These are phyloP conservation scores for Bursaphelenchus mucronatus DNA, from an alignment of 1,140 invertebrate species.

Conservation along the genomic window DNA sequence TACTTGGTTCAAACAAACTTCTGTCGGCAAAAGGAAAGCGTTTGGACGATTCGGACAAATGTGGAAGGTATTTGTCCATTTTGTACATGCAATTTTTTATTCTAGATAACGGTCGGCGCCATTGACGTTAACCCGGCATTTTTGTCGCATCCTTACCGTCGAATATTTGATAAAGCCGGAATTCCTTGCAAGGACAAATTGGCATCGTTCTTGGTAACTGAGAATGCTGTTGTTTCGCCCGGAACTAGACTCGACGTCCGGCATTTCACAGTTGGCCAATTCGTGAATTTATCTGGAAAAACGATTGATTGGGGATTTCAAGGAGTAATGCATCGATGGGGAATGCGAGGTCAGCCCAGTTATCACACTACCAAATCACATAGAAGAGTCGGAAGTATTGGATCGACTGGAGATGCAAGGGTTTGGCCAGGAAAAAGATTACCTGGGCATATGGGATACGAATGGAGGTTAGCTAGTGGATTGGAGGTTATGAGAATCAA, in stretches of 20 bases:
- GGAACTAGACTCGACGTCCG: slow-evolving; percentile 78
- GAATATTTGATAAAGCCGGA: slow-evolving; percentile 77
- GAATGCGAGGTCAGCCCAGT: slow-evolving; percentile 84
- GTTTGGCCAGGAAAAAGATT: slow-evolving; percentile 92
- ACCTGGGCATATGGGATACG: slow-evolving; percentile 88
- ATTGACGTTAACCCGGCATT: slow-evolving; percentile 49
- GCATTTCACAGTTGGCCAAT: slow-evolving; percentile 86
- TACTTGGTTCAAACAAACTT: slow-evolving; percentile 43
- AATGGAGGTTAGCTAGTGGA: slow-evolving; percentile 70
- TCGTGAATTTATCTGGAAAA: slow-evolving; percentile 80
- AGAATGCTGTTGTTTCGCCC: slow-evolving; percentile 77
- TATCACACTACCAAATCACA: slow-evolving; percentile 94
- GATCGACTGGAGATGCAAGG: slow-evolving; percentile 70
- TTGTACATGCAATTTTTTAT: slow-evolving; percentile 14
- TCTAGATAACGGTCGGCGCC: slow-evolving; percentile 59
- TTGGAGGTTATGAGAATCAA: slow-evolving; percentile 63
- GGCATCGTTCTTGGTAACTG: slow-evolving; percentile 77
- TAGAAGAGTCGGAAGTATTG: slow-evolving; percentile 82
- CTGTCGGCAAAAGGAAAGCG: slow-evolving; percentile 55
- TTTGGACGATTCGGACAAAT: slow-evolving; percentile 48
- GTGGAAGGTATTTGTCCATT: slow-evolving; percentile 42
- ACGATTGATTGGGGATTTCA: slow-evolving; percentile 96
- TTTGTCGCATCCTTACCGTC: slow-evolving; percentile 83
- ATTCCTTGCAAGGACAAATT: slow-evolving; percentile 81
- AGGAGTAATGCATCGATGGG: slow-evolving; percentile 92